Evolutionary conservation across 2,113 vertebrate genomes (phyloP), one percentile per base, ranked within the genome.

Genomic region (Oncorhynchus clarkii): DNA sequence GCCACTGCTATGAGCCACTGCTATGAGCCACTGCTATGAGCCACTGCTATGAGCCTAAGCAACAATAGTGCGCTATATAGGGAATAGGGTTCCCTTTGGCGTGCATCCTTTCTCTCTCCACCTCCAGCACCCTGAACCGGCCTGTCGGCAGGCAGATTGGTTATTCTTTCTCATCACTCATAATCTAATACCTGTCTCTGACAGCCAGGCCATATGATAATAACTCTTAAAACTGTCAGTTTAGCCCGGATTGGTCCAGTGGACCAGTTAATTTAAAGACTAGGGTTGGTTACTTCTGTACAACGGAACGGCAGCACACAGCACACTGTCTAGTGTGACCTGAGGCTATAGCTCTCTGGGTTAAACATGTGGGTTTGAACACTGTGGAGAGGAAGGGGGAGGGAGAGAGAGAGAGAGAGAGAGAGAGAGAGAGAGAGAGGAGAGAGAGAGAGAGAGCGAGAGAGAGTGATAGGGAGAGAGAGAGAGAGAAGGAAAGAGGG

Each of bases 151-250:
- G 77, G 81, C 74, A 83, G 84, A 87, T 89, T 86, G 85, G 84
- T 90, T 86, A 84, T 90, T 92, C 84, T 81, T 69, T 78, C 86
- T 85, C 85, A 88, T 92, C 88, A 82, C 76, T 83, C 82, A 89
- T 88, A 90, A 92, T 90, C 89, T 88, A 88, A 91, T 88, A 75
- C 74, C 87, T 75, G 88, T 91, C 88, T 91, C 83, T 89, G 88
- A 90, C 86, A 76, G 78, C 88, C 81, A 82, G 67, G 71, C 76
- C 76, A 82, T 88, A 86, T 91, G 85, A 88, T 89, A 84, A 88
- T 90, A 80, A 91, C 89, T 88, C 82, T 90, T 81, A 83, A 82
- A 82, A 84, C 78, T 88, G 86, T 88, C 87, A 87, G 86, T 82
- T 88, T 89, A 89, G 87, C 87, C 83, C 65, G 79, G 75, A 80